Conservation (phyloP, 2,888 invertebrate species). For the Sepioteuthis lessoniana region DNA sequence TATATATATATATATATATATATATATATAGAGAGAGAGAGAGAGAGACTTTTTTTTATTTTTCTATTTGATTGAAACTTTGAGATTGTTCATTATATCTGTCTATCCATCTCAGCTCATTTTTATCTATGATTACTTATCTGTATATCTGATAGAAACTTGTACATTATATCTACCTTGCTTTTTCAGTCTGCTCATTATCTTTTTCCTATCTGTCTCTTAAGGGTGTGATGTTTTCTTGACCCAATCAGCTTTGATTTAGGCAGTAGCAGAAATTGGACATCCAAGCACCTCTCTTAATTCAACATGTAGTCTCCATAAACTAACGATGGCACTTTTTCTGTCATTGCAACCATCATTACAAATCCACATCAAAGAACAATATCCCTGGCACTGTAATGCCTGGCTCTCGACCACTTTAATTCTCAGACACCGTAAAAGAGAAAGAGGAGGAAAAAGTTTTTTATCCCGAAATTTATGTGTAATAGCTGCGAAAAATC, state of each 20-base stretch:
- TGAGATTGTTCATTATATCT: too few species aligned
- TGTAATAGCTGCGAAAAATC: neutral
- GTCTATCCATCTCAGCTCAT: neutral
- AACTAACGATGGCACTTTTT: neutral
- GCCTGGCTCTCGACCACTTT: neutral
- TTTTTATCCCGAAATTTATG: too few species aligned
- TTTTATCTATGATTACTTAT: neutral
- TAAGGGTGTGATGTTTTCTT: neutral
- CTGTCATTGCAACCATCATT: neutral
- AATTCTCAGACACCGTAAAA: neutral
- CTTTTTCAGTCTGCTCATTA: too few species aligned
- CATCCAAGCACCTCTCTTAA: neutral
- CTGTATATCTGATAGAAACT: neutral
- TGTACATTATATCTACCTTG: neutral
- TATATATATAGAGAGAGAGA: too few species aligned
- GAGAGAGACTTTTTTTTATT: too few species aligned
- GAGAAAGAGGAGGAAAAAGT: neutral
- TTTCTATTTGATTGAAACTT: too few species aligned
- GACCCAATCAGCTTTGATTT: neutral
- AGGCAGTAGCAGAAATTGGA: neutral
- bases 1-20: too few species aligned
- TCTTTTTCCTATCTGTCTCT: neutral
- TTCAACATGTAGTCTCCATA: neutral
- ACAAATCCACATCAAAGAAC: neutral
- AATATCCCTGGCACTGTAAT: neutral